Base-by-base conservation (phyloP, 1,140 invertebrate genomes). In the Solenopsis invicta region DNA sequence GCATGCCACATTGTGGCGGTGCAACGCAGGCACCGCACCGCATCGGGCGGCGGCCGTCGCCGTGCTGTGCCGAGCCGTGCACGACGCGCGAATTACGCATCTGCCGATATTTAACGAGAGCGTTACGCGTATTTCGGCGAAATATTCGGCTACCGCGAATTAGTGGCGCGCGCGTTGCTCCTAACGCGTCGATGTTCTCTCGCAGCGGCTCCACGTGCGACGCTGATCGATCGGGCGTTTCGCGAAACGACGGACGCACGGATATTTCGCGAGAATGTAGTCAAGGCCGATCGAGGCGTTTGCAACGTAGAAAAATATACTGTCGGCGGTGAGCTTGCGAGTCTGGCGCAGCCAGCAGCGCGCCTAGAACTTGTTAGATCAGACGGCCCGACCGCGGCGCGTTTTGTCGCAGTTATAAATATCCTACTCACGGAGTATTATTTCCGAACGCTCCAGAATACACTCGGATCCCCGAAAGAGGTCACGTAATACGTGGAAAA, bases 341-440 rank as follows among this genome's bases (percentile, higher is more conserved):
- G 86, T 75, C 67, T 85, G 72, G 90, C 76, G 87, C 74, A 86
- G 78, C 45, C 61, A 59, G 82, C 37, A 59, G 78, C 66, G 52
- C 61, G 69, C 61, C 61, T 88, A 90, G 89, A 77, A 80, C 66
- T 77, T 56, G 87, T 84, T 91, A 87, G 90, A 91, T 91, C 89
- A 89, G 84, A 90, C 87, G 71, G 72, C 21, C 77, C 89, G 87
- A 76, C 64, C 52, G 37, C 52, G 37, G 24, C 56, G 80, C 69
- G 86, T 88, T 69, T 69, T 89, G 89, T 91, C 87, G 90, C 75
- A 59, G 85, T 90, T 91, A 91, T 91, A 91, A 91, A 91, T 91
- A 91, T 85, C 89, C 75, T 74, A 91, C 90, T 91, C 87, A 91
- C 87, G 56, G 76, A 37, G 85, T 91, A 91, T 91, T 91, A 91